These are phyloP conservation scores for Ethmia dodecea DNA, from an alignment of 2,888 invertebrate genomes.

Conservation along the genomic window DNA sequence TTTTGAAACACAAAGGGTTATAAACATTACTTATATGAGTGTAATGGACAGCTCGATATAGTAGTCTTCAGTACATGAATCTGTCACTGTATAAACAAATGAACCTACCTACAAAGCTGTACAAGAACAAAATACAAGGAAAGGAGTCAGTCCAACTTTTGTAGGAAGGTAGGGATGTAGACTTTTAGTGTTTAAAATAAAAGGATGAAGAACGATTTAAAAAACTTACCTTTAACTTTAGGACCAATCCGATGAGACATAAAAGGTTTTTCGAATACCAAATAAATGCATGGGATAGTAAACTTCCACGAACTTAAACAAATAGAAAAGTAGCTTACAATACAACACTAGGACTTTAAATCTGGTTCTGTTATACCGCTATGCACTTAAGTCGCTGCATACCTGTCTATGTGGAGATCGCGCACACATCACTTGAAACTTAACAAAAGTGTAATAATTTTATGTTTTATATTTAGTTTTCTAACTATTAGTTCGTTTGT, in stretches of 20 bases:
- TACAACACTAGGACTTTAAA: constrained; percentile 43
- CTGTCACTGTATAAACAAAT: too few relatives aligned
- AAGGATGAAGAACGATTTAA: too few relatives aligned
- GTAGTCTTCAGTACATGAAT: too few relatives aligned
- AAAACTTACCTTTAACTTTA: constrained; percentile 11
- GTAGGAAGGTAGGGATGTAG: too few relatives aligned
- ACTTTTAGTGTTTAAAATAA: too few relatives aligned
- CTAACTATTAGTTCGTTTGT: constrained; percentile 44
- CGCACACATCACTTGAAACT: constrained; percentile 19
- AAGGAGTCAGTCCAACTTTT: too few relatives aligned
- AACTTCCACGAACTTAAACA: constrained; percentile 29
- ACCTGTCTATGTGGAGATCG: constrained; percentile 25
- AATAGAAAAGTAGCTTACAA: constrained; percentile 42
- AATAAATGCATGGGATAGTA: constrained; percentile 1
- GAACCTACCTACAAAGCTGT: too few relatives aligned
- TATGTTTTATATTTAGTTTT: constrained; percentile 30
- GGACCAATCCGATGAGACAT: constrained; percentile 25
- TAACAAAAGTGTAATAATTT: constrained; percentile 20
- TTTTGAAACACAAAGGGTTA: not conserved
- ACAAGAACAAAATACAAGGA: too few relatives aligned
- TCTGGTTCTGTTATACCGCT: constrained; percentile 60
- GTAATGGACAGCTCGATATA: not conserved
- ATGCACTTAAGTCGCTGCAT: constrained; percentile 40
- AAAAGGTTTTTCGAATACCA: constrained; percentile 13
- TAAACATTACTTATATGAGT: not conserved